Evolutionary conservation across 37 sponge, comb jelly and placozoan genomes (phyloP).

Genomic region (Aplysina aerophoba): DNA sequence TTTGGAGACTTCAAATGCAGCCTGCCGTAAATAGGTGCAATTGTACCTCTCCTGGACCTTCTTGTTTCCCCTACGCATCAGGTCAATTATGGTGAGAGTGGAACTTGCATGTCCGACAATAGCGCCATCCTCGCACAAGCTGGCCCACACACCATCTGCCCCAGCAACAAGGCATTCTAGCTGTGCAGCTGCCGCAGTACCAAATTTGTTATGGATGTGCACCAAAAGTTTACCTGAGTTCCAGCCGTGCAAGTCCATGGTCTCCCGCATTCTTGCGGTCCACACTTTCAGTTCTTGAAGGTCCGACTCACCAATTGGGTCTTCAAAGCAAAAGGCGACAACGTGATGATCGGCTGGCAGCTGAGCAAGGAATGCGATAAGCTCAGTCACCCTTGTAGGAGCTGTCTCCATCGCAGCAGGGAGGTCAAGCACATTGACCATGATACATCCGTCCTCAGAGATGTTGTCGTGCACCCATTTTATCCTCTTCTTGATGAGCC

Average conservation of each 20-base stretch:
- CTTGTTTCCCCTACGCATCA: slow-evolving; percentile 13
- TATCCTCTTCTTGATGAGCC: slow-evolving; percentile 15
- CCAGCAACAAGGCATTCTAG: slow-evolving; percentile 18
- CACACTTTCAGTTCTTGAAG: slow-evolving; percentile 37
- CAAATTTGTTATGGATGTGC: slow-evolving; percentile 44
- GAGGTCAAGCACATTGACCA: slow-evolving; percentile 42
- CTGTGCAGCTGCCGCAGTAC: neutral
- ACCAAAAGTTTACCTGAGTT: slow-evolving; percentile 5
- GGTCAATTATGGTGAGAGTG: slow-evolving; percentile 20
- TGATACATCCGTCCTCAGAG: neutral
- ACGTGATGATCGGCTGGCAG: slow-evolving; percentile 21
- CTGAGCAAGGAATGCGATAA: slow-evolving; percentile 24
- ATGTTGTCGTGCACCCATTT: slow-evolving; percentile 21
- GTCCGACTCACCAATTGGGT: slow-evolving; percentile 31
- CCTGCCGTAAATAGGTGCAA: neutral
- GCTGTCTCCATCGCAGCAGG: slow-evolving; percentile 1
- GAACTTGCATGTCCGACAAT: slow-evolving; percentile 33
- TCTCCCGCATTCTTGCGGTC: slow-evolving; percentile 16
- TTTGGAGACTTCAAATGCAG: neutral
- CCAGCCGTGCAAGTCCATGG: slow-evolving; percentile 41
- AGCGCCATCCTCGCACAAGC: slow-evolving; percentile 40
- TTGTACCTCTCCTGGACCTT: slow-evolving; percentile 23
- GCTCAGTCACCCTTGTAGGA: slow-evolving; percentile 21
- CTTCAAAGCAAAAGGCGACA: slow-evolving; percentile 32
- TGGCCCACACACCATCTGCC: slow-evolving; percentile 39